These are phyloP conservation scores for Oryzias curvinotus DNA, from an alignment of 2,113 vertebrate species.

Conservation along the genomic window DNA sequence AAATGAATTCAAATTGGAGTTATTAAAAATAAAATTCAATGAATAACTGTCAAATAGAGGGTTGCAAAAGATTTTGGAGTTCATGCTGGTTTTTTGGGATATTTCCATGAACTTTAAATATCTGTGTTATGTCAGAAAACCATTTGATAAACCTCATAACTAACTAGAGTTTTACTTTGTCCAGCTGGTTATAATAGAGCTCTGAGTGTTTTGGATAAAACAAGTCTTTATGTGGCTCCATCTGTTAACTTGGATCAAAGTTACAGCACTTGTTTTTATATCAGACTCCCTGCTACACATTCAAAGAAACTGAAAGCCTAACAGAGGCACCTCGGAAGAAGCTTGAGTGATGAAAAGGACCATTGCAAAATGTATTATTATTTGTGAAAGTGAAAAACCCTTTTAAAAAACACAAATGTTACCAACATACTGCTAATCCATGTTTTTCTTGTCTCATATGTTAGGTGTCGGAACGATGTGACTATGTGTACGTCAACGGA, in stretches of 20 bases:
- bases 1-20: slow-evolving; percentile 32
- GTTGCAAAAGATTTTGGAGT: slow-evolving; percentile 7
- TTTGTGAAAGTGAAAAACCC: too few species aligned
- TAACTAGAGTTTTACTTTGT: slow-evolving; percentile 20
- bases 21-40: slow-evolving; percentile 35
- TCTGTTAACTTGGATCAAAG: slow-evolving; percentile 53
- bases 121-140: slow-evolving; percentile 17
- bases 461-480: slow-evolving; percentile 91
- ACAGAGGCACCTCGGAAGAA: slow-evolving; percentile 5
- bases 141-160: slow-evolving; percentile 30
- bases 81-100: slow-evolving; percentile 35
- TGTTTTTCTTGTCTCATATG: not conserved
- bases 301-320: slow-evolving; percentile 2
- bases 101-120: slow-evolving; percentile 34
- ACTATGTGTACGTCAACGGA: slow-evolving; percentile 92
- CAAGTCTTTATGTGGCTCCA: slow-evolving; percentile 44
- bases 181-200: slow-evolving; percentile 24
- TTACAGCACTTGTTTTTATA: slow-evolving; percentile 6
- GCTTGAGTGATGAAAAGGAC: too few species aligned
- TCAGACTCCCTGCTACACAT: slow-evolving; percentile 1
- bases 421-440: not conserved
- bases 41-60: slow-evolving; percentile 10
- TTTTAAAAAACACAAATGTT: too few species aligned
- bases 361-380: too few species aligned
- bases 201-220: slow-evolving; percentile 30